Evolutionary conservation across 2,888 invertebrate species (phyloP).

Genomic region (Steromphala cineraria): DNA sequence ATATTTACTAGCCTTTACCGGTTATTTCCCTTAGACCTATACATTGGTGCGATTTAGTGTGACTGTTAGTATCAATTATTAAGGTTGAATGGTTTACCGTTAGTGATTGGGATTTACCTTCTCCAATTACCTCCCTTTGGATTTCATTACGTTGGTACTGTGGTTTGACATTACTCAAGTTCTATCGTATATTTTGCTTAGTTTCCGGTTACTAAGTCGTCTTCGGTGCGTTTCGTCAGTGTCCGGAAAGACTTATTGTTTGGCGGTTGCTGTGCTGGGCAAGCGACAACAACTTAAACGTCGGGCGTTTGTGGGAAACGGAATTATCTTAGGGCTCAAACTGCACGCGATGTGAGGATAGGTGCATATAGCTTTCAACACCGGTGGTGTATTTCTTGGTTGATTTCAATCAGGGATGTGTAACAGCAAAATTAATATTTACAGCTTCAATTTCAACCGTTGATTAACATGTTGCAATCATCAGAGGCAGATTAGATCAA

Average conservation of each 20-base stretch:
- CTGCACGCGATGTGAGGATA: background rate
- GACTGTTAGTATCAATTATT: no score
- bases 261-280: background rate
- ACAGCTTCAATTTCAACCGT: background rate
- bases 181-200: background rate
- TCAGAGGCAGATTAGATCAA: background rate
- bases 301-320: background rate
- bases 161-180: background rate
- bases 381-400: background rate
- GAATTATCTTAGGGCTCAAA: background rate
- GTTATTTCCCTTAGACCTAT: background rate
- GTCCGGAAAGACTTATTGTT: background rate
- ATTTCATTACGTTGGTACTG: background rate
- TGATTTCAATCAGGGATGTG: background rate
- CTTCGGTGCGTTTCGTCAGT: background rate
- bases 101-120: background rate
- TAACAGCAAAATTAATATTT: background rate
- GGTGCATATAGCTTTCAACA: background rate
- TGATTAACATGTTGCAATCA: background rate
- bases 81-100: background rate
- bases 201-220: conserved; percentile 1
- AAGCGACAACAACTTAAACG: background rate
- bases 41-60: background rate
- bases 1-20: background rate
- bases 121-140: background rate